Percentiles rank a stretch among this genome's conserved stretches.
These are phyloP conservation scores for Sprattus sprattus DNA, from an alignment of 2,113 vertebrate species.

Conservation along the genomic window DNA sequence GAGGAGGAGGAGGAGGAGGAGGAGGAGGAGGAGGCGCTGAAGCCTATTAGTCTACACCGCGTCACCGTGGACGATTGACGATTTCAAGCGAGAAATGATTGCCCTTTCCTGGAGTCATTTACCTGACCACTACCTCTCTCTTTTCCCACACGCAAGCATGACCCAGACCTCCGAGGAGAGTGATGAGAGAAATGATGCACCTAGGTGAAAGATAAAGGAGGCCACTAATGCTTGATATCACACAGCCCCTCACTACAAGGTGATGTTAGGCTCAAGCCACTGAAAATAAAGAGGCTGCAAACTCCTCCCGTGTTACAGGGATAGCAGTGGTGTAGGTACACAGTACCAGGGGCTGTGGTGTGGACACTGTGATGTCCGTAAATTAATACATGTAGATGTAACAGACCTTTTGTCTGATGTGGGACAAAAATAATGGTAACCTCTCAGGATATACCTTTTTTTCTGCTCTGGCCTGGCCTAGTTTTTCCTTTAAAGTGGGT, in stretches of 20 bases:
- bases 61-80: neutral
- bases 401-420: too few species aligned
- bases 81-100: neutral
- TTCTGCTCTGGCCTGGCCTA: too few species aligned
- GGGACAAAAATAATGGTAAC: too few species aligned
- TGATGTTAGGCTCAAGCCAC: neutral
- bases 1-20: neutral
- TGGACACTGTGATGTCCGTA: neutral
- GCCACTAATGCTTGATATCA: neutral
- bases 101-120: neutral
- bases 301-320: neutral
- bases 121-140: neutral
- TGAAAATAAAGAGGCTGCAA: neutral
- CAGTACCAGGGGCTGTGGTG: neutral
- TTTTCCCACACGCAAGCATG: neutral
- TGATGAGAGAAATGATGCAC: neutral
- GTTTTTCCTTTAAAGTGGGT: too few species aligned
- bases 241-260: neutral
- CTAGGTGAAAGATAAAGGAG: neutral
- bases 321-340: neutral
- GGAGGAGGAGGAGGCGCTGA: neutral
- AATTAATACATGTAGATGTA: neutral
- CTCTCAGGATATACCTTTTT: too few species aligned
- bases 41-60: neutral
- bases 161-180: neutral